These are phyloP conservation scores for Lasioglossum marginatum DNA, from an alignment of 2,888 invertebrate genomes.

Conservation along the genomic window DNA sequence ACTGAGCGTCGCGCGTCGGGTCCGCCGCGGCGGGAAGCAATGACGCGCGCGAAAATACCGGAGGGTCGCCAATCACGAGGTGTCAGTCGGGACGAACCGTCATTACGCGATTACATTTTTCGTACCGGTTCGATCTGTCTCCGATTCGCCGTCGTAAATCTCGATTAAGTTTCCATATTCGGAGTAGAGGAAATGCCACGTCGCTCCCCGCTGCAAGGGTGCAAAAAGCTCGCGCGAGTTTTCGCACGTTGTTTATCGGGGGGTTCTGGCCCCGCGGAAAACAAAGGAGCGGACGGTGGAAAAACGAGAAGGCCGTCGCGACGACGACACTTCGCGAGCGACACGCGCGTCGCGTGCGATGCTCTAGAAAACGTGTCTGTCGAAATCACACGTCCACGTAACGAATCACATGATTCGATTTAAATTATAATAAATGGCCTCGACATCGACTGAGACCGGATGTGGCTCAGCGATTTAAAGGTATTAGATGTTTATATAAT, in stretches of 20 bases:
- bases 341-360: background rate
- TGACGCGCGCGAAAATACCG: conserved; percentile 59
- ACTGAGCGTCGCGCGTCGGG: conserved; percentile 17
- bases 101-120: conserved; percentile 80
- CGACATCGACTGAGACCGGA: conserved; percentile 67
- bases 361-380: background rate
- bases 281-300: background rate
- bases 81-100: conserved; percentile 72
- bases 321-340: conserved; percentile 26
- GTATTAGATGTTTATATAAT: conserved; percentile 67
- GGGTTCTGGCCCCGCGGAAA: background rate
- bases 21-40: conserved; percentile 15
- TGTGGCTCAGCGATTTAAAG: conserved; percentile 76
- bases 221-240: conserved; percentile 18
- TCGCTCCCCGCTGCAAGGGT: background rate
- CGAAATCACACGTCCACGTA: background rate
- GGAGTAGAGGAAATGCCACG: conserved; percentile 44
- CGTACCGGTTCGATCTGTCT: conserved; percentile 72
- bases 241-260: conserved; percentile 44
- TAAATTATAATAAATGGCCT: conserved; percentile 20
- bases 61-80: conserved; percentile 70
- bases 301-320: conserved; percentile 23
- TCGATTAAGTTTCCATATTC: conserved; percentile 73
- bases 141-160: conserved; percentile 71
- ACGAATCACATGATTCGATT: background rate